These are phyloP conservation scores for Atlantisia rogersi DNA, from an alignment of 2,113 vertebrate genomes.

Conservation along the genomic window DNA sequence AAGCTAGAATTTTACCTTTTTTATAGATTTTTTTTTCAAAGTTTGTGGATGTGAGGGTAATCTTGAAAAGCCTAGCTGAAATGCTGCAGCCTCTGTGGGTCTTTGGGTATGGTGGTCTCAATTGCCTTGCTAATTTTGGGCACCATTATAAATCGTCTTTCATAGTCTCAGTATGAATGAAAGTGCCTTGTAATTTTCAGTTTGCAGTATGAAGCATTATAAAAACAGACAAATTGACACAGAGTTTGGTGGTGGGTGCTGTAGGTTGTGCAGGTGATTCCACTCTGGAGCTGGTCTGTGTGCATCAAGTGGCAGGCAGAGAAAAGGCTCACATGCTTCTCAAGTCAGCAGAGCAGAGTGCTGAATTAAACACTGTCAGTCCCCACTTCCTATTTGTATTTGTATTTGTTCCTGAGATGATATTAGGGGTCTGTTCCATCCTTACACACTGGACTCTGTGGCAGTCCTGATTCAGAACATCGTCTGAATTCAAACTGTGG, in stretches of 20 bases:
- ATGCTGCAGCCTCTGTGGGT: background rate
- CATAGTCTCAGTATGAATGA: background rate
- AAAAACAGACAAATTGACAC: background rate
- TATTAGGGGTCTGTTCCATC: background rate
- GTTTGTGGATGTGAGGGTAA: background rate
- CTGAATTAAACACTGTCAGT: background rate
- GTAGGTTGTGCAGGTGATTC: background rate
- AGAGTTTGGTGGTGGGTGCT: background rate
- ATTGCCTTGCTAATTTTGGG: background rate
- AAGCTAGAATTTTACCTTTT: background rate
- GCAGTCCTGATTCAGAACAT: background rate
- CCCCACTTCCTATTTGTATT: background rate
- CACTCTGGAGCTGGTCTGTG: accelerated
- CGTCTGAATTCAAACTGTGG: background rate
- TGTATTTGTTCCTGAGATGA: background rate
- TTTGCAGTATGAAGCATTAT: background rate
- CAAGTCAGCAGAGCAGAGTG: background rate
- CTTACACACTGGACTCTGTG: background rate
- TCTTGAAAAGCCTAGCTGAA: background rate
- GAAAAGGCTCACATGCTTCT: background rate
- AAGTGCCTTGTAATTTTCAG: background rate
- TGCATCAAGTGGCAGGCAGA: background rate
- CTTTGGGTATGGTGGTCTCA: background rate
- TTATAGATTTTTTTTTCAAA: background rate
- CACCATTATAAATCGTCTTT: background rate